Base-by-base conservation (phyloP, 2,888 invertebrate genomes). In the Acronicta alni region DNA sequence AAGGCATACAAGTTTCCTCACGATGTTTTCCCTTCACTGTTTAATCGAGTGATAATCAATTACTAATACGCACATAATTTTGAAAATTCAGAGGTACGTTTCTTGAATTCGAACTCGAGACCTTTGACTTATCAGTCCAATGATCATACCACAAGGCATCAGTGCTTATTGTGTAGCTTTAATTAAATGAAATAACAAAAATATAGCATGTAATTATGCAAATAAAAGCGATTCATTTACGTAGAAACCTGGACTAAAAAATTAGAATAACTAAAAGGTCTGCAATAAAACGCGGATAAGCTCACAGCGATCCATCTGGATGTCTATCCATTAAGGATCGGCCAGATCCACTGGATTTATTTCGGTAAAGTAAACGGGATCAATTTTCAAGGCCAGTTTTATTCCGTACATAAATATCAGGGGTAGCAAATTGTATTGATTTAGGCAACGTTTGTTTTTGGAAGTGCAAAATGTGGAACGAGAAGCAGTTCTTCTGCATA, bases 311-410 rank as follows among this genome's bases (percentile, higher is more conserved):
- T 68, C 68, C 57, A 73, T 68, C 59, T 59, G 35, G 44, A 46
- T 54, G 54, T 32, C 64, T 65, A 64, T 64, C 75, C 68, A 73
- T 67, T 68, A 73, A 57, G 45, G 52, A 46, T 56, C 37, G 49
- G 26, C 51, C 56, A 45, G 54, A 54, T 60, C 54, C 46, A 12
- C 17, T 49, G 57, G 51, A 75, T 75, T 68, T 74, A 72, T 74
- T 68, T 69, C 46, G 52, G 51, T 15, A 52, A 72, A 72, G 62
- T 66, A 68, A 74, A 75, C 66, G 30, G 53, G 57, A 69, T 72
- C 72, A 63, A 53, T 75, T 75, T 72, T 57, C 64, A 63, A 63
- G 62, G 65, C 39, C 44, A 18, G 17, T 35, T 66, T 72, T 68
- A 57, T 58, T 56, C n/a, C 38, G 42, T 37, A 42, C 39, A 47